Evolutionary conservation across 2,888 invertebrate genomes (phyloP), one percentile per base, ranked within the genome.

Genomic region (Chymomyza fuscimana): DNA sequence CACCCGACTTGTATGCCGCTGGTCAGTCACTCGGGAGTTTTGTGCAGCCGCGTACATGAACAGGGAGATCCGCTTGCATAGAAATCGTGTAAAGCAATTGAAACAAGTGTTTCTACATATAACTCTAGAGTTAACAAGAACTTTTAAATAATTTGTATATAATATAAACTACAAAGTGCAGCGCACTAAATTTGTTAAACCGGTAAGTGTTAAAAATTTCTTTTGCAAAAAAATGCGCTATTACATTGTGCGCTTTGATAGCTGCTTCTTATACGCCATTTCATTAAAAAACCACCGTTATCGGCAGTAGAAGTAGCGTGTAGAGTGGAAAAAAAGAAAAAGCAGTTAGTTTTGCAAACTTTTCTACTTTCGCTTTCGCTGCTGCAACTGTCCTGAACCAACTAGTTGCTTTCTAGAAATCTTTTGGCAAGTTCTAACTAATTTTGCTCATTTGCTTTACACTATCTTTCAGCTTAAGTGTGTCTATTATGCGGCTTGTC

Each of bases 11-110:
- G 54, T 32, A 58, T 58, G 59, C 63, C 58, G 66, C 56, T 73
- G 79, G 65, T 81, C 86, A 82, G 78, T 86, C 80, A 74, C 58
- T 79, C 84, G 84, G 81, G 72, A 86, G 73, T 86, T 56, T 56
- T 77, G 84, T 78, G 80, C 77, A 80, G 80, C 63, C 77, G 86
- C 66, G 67, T 74, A 79, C 64, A 73, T 65, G 70, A 59, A 22
- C 40, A 12, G 12, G 12, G 40, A 46, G 12, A 46, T 46, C 40
- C 4, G 58, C 46, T 50, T 60, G 52, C 15, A 40, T 15, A 40
- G 12, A 12, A 58, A 56, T 52, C 15, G 22, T 22, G n/a, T 62
- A 46, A 3, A 54, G 25, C 6, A 40, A 15, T 58, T 50, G 56
- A 15, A 54, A 70, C 16, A 63, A 65, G 62, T 65, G 61, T 46